Base-by-base conservation (phyloP, 2,888 invertebrate genomes). In the Pollenia amentaria region DNA sequence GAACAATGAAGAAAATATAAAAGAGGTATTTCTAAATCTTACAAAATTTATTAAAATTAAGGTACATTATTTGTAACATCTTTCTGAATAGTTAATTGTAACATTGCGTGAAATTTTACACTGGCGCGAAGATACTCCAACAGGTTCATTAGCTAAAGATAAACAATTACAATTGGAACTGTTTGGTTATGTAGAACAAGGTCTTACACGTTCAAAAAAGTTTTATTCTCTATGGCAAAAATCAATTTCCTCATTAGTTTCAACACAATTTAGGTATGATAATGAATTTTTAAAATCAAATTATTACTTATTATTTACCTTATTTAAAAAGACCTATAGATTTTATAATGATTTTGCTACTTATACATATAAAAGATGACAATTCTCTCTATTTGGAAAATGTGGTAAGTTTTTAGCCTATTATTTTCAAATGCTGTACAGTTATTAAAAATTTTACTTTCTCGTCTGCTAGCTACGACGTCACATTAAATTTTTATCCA, bases 271-370 rank as follows among this genome's bases (percentile, higher is more conserved):
- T 65, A 88, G 76, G 88, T 88, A 77, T 40, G 44, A 29, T 29
- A 29, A 3, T 14, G n/a, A 21, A 21, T 21, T 57, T 40, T 14
- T 14, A 55, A 38, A 46, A 46, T 18, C 18, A 18, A 21, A 46
- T 60, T 53, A 40, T 51, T 60, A 1, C 44, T 44, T 42, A n/a
- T 9, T 18, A 55, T 48, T 46, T 3, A 46, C 18, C 0, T 4
- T 6, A 46, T 57, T 72, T 12, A 89, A 85, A 12, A 86, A 96
- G 95, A 93, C 94, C 96, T 1, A 94, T 97, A 85, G 97, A 97
- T 93, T 94, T 96, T 72, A 92, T 96, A 18, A 93, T 96, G 87
- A 91, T 97, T 18, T 91, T 96, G n/a, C 94, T 96, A 89, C 92
- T 96, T 21, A 95, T 95, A 88, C 94, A 95, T n/a, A 94, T 94